Percentiles rank a stretch among this genome's conserved stretches.
Conservation (phyloP, 2,113 vertebrate species). For the Sula dactylatra region DNA sequence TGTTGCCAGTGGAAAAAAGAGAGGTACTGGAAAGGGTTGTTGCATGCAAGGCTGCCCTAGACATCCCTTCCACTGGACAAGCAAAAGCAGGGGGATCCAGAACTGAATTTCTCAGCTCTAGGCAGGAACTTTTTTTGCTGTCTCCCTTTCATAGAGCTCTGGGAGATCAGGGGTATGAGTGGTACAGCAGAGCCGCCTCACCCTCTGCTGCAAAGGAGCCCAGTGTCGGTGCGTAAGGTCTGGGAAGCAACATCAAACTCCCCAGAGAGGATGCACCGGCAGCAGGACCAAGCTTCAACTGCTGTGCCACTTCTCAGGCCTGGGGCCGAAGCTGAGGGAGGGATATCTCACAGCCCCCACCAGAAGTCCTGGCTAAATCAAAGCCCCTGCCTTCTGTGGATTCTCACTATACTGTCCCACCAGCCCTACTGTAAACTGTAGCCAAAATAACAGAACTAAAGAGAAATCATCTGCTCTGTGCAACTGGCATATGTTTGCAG, state of each 20-base stretch:
- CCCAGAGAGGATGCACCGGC: not conserved
- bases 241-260: not conserved
- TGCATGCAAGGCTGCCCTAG: not conserved
- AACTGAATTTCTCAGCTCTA: not conserved
- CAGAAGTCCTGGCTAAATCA: not conserved
- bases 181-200: not conserved
- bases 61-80: not conserved
- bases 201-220: not conserved
- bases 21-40: not conserved
- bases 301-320: not conserved
- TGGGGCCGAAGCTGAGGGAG: not conserved
- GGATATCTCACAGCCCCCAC: not conserved
- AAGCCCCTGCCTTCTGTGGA: rapidly evolving
- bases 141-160: not conserved
- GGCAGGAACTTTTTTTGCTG: not conserved
- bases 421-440: not conserved
- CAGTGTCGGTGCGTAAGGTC: rapidly evolving
- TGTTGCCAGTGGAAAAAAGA: not conserved
- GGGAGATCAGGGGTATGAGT: rapidly evolving
- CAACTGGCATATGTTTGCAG: not conserved
- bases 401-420: not conserved
- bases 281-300: not conserved
- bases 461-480: not conserved
- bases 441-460: not conserved
- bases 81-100: not conserved